Evolutionary conservation across 2,888 invertebrate species (phyloP).

Genomic region (Sepiola atlantica): DNA sequence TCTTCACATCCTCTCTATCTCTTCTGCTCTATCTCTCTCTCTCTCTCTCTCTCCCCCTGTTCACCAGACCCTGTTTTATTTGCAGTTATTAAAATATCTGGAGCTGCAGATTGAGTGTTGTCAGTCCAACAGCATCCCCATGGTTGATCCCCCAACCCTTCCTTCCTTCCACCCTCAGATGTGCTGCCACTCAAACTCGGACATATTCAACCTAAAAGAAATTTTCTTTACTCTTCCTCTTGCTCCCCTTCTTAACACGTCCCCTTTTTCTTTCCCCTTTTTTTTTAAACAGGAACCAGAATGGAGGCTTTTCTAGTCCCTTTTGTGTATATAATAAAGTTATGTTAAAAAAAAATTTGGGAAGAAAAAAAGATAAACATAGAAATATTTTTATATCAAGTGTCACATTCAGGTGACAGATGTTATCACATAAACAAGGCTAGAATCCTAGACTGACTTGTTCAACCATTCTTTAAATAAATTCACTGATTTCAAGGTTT

Average conservation of each 20-base stretch:
- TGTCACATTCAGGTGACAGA: slow-evolving; percentile 44
- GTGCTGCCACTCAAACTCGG: slow-evolving; percentile 37
- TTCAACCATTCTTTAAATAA: slow-evolving; percentile 47
- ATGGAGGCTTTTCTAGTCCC: slow-evolving; percentile 41
- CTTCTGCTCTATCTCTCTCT: neutral
- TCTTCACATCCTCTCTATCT: neutral
- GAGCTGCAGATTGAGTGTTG: slow-evolving; percentile 24
- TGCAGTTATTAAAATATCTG: neutral
- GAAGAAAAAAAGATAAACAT: neutral
- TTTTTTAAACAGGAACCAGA: slow-evolving; percentile 39
- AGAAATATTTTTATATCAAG: slow-evolving; percentile 47
- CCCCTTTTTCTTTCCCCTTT: neutral
- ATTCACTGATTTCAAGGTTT: slow-evolving; percentile 45
- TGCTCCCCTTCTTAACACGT: too few species aligned
- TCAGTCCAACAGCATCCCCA: neutral
- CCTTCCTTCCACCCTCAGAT: neutral
- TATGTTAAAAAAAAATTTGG: neutral
- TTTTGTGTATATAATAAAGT: slow-evolving; percentile 35
- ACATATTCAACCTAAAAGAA: neutral
- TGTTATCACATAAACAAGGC: slow-evolving; percentile 46
- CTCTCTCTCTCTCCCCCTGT: neutral
- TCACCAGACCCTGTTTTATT: neutral
- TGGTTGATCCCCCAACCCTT: too few species aligned
- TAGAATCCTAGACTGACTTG: slow-evolving; percentile 47
- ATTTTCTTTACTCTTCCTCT: neutral